Percentiles rank a stretch among this genome's conserved stretches.
Conservation (phyloP, 2,888 invertebrate genomes). For the Microchrysa polita region DNA sequence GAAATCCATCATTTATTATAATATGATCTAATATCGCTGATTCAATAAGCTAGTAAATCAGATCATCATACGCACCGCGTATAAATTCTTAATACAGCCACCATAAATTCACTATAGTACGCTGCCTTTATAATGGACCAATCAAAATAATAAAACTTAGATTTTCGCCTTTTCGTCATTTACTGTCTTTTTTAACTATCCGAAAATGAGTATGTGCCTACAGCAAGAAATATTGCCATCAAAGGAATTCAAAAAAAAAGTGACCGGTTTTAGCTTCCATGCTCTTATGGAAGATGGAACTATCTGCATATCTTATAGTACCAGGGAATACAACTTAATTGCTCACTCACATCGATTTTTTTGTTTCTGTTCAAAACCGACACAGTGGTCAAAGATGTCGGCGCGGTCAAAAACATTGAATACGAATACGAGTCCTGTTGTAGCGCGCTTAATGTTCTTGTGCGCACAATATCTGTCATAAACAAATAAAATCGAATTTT, state of each 20-base stretch:
- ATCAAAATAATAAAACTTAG: slow-evolving; percentile 22
- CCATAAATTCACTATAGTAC: slow-evolving; percentile 8
- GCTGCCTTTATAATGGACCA: slow-evolving; percentile 11
- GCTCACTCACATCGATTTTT: neutral
- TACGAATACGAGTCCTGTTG: neutral
- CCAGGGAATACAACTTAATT: slow-evolving; percentile 7
- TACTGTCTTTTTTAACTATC: neutral
- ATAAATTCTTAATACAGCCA: neutral
- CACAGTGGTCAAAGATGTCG: slow-evolving; percentile 21
- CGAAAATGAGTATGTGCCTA: neutral
- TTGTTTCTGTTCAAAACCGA: too few relatives aligned
- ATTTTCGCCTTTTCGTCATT: neutral
- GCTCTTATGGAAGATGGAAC: too few relatives aligned
- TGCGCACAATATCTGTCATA: slow-evolving; percentile 33
- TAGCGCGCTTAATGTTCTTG: slow-evolving; percentile 24
- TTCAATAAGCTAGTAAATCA: too few relatives aligned
- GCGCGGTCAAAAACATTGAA: neutral
- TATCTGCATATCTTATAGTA: neutral
- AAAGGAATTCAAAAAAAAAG: neutral
- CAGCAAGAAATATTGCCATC: slow-evolving; percentile 16
- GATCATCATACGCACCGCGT: neutral
- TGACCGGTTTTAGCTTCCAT: neutral
- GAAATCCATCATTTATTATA: too few relatives aligned
- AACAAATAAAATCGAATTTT: slow-evolving; percentile 34
- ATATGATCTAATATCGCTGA: too few relatives aligned